Percentiles rank a stretch among this genome's conserved stretches.
phyloP scores from a whole-genome alignment of 2,797 vertebrate species.

The Poeciliopsis paucimaculata region DNA sequence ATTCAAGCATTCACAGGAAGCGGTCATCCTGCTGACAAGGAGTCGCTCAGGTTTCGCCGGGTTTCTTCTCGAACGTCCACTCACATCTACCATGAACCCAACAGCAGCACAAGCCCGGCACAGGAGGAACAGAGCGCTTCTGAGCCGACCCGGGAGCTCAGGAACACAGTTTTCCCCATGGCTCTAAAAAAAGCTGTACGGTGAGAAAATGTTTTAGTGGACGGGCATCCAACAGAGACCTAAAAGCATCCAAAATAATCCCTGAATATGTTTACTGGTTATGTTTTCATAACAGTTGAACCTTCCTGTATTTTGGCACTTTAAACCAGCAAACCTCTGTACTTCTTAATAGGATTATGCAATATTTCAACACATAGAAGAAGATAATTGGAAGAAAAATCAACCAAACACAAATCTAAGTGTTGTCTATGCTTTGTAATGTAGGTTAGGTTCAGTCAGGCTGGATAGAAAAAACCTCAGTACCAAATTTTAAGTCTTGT shows the following conservation, averaged over 20 bases:
- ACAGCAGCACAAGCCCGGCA: slow-evolving; percentile 40
- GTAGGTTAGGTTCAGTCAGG: background rate
- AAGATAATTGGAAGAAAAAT: background rate
- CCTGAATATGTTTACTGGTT: no score
- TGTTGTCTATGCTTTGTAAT: background rate
- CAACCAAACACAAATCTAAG: no score
- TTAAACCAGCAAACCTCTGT: background rate
- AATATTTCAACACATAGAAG: background rate
- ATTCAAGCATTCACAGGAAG: slow-evolving; percentile 21
- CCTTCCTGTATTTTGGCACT: background rate
- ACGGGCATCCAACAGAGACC: background rate
- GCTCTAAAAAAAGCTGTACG: slow-evolving; percentile 74
- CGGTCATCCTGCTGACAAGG: slow-evolving; percentile 42
- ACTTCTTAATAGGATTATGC: background rate
- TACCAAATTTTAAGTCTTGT: background rate
- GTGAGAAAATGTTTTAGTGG: slow-evolving; percentile 52
- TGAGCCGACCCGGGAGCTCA: slow-evolving; percentile 55
- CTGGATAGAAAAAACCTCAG: background rate
- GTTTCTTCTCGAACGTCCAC: slow-evolving; percentile 33
- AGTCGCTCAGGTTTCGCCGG: slow-evolving; percentile 58
- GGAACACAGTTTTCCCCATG: slow-evolving; percentile 72
- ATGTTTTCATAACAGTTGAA: background rate
- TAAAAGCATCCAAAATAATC: background rate
- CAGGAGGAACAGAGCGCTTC: slow-evolving; percentile 29
- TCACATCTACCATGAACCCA: slow-evolving; percentile 62